phyloP scores from a whole-genome alignment of 2,888 invertebrate genomes.

The Mythimna pallens region DNA sequence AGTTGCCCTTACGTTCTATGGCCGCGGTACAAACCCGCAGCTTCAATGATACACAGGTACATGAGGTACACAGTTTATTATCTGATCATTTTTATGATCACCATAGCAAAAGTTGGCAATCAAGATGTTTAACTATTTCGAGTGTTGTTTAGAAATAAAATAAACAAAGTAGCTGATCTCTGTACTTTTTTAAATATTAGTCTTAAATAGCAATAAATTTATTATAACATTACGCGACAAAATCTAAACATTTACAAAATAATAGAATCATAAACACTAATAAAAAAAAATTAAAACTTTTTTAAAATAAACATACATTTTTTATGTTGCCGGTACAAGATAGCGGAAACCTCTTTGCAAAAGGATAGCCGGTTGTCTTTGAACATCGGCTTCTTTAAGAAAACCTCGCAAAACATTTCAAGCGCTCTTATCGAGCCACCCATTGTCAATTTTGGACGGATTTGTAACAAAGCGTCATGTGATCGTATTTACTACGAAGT shows the following conservation, averaged over 20 bases:
- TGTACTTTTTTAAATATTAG: background rate
- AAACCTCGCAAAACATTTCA: background rate
- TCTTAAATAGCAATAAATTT: background rate
- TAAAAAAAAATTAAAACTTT: background rate
- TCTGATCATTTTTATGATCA: background rate
- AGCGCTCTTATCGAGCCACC: slow-evolving; percentile 16
- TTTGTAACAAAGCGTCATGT: background rate
- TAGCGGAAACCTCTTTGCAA: slow-evolving; percentile 21
- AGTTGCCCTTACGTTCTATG: background rate
- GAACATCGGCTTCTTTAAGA: slow-evolving; percentile 12
- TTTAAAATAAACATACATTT: background rate
- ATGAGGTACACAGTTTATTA: background rate
- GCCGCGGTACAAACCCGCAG: too few species aligned
- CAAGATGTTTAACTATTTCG: background rate
- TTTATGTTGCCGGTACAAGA: background rate
- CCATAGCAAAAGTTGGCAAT: background rate
- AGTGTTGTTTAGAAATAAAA: background rate
- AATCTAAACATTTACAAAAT: background rate
- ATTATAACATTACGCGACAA: background rate
- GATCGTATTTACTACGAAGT: background rate
- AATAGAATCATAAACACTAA: too few species aligned
- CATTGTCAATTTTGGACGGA: slow-evolving; percentile 7
- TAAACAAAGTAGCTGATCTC: background rate
- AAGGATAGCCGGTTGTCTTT: slow-evolving; percentile 32
- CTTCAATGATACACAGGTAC: too few species aligned